phyloP scores from a whole-genome alignment of 30 jellyfish, hydroid and myxozoan genomes.

The Chrysaora quinquecirrha region DNA sequence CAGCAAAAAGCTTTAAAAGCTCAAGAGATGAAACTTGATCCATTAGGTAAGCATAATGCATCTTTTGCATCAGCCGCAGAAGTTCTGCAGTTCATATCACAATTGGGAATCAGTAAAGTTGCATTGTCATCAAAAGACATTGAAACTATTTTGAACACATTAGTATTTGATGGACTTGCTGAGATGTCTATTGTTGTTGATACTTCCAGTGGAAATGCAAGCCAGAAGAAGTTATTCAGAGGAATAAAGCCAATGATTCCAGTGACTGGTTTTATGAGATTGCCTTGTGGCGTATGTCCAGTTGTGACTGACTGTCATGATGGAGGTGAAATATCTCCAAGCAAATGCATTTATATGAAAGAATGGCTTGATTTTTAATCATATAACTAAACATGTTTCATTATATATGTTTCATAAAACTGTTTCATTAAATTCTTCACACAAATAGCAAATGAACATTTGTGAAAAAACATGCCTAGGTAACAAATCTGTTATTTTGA shows the following conservation, averaged over 20 bases:
- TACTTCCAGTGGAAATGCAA: slow-evolving; percentile 49
- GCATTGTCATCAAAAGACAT: slow-evolving; percentile 82
- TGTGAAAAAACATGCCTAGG: too few species aligned
- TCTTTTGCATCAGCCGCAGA: slow-evolving; percentile 93
- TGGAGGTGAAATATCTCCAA: slow-evolving; percentile 88
- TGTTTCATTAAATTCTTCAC: too few species aligned
- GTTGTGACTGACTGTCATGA: slow-evolving; percentile 91
- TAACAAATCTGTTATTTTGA: too few species aligned
- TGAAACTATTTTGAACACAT: slow-evolving; percentile 89
- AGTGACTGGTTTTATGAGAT: slow-evolving; percentile 87
- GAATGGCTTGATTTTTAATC: slow-evolving; percentile 86
- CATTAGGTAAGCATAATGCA: slow-evolving; percentile 81
- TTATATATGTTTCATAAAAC: too few species aligned
- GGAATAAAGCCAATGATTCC: slow-evolving; percentile 83
- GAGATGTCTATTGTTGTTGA: slow-evolving; percentile 75
- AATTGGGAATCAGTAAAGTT: slow-evolving; percentile 97
- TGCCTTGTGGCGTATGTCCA: slow-evolving; percentile 98
- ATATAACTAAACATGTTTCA: background rate
- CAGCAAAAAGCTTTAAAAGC: slow-evolving; percentile 84
- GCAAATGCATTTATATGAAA: slow-evolving; percentile 76
- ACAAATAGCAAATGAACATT: too few species aligned
- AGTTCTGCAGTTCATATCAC: slow-evolving; percentile 90
- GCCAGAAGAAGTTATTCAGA: slow-evolving; percentile 78
- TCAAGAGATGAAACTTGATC: slow-evolving; percentile 75
- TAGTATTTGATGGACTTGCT: slow-evolving; percentile 93